Evolutionary conservation across 2,888 invertebrate species (phyloP), one percentile per base, ranked within the genome.

Genomic region (Nomada fucata): DNA sequence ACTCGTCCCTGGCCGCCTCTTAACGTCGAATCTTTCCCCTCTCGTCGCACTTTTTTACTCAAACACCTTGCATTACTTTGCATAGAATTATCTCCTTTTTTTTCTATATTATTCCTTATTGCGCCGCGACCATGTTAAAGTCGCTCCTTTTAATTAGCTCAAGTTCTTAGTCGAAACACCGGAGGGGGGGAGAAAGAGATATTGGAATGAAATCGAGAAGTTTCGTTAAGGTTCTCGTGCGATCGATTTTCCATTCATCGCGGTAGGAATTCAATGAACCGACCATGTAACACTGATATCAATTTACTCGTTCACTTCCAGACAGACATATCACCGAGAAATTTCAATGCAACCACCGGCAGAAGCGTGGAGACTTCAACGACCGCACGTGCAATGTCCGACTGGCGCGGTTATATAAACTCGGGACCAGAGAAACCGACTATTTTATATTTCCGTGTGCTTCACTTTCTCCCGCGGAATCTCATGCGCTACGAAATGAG

Each of bases 341-440:
- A 84, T 65, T 80, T 72, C 61, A 72, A 80, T 53, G 84, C 84
- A 55, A 5, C 15, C 42, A 55, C 57, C 15, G 53, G 67, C 55
- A 55, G 18, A 63, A 44, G 23, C 60, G 57, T 26, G 65, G 87
- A 87, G 87, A 87, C 72, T 82, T 88, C 70, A 75, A 87, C 69
- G 87, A 53, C 82, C 82, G 88, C 88, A 86, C 77, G 88, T 83
- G 86, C 75, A 64, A 75, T 59, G 67, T 73, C 44, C 64, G 42
- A 20, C 68, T 60, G 72, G 52, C 50, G 26, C 44, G 63, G 61
- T 87, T 85, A 87, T 79, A 70, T 73, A 71, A 87, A 86, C 36
- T 50, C 79, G 74, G 42, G 69, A 68, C 42, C 77, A 50, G 53
- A 18, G 60, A 60, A 61, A 11, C 29, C 9, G 20, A 13, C 65